Evolutionary conservation across 2,797 vertebrate species (phyloP), one percentile per base, ranked within the genome.

Genomic region (Phrynocephalus guinanensis): DNA sequence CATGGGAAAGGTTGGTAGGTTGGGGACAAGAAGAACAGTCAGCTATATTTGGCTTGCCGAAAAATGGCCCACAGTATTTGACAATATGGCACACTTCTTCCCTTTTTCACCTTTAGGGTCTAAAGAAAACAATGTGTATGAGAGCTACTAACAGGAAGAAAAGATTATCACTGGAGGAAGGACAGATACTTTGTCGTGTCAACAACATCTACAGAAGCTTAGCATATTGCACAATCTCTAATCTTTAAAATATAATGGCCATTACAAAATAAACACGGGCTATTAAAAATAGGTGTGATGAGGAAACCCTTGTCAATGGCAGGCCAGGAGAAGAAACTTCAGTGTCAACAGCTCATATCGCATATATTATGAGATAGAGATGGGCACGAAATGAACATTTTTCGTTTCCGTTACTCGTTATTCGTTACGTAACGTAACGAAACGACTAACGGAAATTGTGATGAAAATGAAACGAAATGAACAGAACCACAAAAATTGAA

Each of bases 191-290:
- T n/a, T 67, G 28, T 68, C 60, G 20, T 44, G 33, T 50, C 38
- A 79, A 52, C 44, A 52, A 67, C n/a, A 52, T 20, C 44, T 24
- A 66, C 20, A 30, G 52, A 76, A 70, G 24, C 48, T n/a, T 78
- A 82, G 48, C 70, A 33, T 44, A 18, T 6, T 2, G 10, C 18
- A 87, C 60, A 78, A 72, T 22, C 13, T 20, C 44, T 63, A 44
- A 44, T 44, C 22, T 38, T 72, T 48, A 67, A 84, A 85, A 60
- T 24, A 2, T 26, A 73, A 67, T 63, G 73, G 52, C 15, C 28
- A 30, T 83, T 79, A 33, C 22, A 44, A 85, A 67, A 87, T 79
- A 88, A 85, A 75, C 30, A 71, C 75, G 75, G 70, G 30, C 2
- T 7, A 71, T 72, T 87, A 67, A 85, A 72, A 73, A 75, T 79